Evolutionary conservation across 1,140 invertebrate genomes (phyloP).

Genomic region (Diplogasteroides magnus): DNA sequence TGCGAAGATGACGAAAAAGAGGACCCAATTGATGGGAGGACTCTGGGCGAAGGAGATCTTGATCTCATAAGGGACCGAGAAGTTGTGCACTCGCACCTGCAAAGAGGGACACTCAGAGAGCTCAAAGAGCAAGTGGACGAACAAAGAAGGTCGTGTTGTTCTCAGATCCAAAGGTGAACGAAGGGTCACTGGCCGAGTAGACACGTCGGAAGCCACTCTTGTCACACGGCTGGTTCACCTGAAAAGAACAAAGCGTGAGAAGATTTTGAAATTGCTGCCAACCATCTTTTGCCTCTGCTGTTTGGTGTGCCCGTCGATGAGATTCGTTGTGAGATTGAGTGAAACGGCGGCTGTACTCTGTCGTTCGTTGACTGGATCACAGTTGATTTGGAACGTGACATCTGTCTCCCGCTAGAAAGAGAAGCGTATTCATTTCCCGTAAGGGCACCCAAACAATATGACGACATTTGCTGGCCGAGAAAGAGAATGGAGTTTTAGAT

Average conservation of each 20-base stretch:
- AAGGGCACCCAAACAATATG: conserved; percentile 10
- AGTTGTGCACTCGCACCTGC: conserved; percentile 41
- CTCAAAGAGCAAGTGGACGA: conserved; percentile 1
- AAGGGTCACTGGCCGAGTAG: conserved; percentile 41
- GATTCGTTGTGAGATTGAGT: conserved; percentile 35
- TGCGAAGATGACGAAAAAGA: conserved; percentile 56
- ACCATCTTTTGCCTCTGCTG: conserved; percentile 20
- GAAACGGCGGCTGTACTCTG: conserved; percentile 41
- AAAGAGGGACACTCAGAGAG: neutral
- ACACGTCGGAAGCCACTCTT: conserved; percentile 43
- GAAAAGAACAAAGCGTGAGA: conserved; percentile 19
- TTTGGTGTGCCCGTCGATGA: conserved; percentile 36
- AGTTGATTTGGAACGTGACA: conserved; percentile 50
- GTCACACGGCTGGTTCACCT: conserved; percentile 28
- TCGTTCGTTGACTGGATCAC: conserved; percentile 42
- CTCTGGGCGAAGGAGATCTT: conserved; percentile 55
- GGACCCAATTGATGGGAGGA: conserved; percentile 54
- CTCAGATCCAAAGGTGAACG: conserved; percentile 48
- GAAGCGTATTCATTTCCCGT: neutral
- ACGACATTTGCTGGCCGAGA: too few species aligned
- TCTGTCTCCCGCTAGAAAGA: conserved; percentile 50
- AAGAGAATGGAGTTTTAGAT: too few species aligned
- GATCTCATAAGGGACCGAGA: conserved; percentile 52
- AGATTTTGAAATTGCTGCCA: conserved; percentile 18
- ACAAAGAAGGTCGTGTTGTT: conserved; percentile 55